phyloP scores from a whole-genome alignment of 2,113 vertebrate genomes.

The Xyliphius kryptos region DNA sequence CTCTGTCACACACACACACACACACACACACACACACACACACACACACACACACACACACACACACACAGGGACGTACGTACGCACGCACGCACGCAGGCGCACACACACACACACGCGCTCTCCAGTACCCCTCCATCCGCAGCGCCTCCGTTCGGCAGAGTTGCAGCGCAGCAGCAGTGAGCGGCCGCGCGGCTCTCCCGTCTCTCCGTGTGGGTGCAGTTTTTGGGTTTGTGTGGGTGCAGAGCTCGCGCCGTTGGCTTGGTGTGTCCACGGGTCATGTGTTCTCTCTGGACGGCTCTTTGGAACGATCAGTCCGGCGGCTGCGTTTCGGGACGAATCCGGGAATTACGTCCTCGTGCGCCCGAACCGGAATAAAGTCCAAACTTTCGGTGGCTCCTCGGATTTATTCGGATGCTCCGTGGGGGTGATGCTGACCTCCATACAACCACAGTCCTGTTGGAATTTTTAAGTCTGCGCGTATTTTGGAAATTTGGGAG shows the following conservation, averaged over 20 bases:
- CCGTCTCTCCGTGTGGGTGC: background rate
- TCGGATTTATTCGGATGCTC: too few relatives aligned
- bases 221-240: too few relatives aligned
- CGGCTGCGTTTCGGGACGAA: background rate
- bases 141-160: slow-evolving; percentile 3
- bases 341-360: background rate
- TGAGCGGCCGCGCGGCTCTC: background rate
- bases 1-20: background rate
- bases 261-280: background rate
- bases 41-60: background rate
- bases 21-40: background rate
- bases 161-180: slow-evolving; percentile 2
- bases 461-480: background rate
- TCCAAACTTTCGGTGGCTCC: too few relatives aligned
- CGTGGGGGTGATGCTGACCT: too few relatives aligned
- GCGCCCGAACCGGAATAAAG: too few relatives aligned
- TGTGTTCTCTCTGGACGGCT: background rate
- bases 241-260: too few relatives aligned
- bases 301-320: too few relatives aligned
- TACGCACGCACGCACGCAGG: background rate
- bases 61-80: too few relatives aligned
- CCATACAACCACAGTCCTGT: background rate
- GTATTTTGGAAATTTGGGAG: background rate
- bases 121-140: background rate
- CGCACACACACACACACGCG: slow-evolving; percentile 2